These are phyloP conservation scores for Actenoides lindsayi DNA, from an alignment of 2,113 vertebrate genomes.

Conservation along the genomic window DNA sequence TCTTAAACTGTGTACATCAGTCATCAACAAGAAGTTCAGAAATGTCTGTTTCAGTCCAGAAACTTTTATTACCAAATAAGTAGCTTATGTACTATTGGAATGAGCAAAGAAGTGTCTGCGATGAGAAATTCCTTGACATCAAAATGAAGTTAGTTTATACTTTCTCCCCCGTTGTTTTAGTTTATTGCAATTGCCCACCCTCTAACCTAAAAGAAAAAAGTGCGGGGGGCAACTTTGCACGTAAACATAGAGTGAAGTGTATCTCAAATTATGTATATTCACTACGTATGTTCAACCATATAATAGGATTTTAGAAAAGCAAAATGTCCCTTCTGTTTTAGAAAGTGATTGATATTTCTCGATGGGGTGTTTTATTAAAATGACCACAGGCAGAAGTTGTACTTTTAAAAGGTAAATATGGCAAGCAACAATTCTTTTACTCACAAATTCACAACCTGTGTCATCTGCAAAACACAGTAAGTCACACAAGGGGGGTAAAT, in stretches of 20 bases:
- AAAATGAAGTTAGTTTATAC: neutral
- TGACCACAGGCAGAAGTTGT: neutral
- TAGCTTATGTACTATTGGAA: neutral
- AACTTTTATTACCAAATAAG: neutral
- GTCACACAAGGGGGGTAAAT: neutral
- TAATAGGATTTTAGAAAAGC: neutral
- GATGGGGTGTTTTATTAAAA: neutral
- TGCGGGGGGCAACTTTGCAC: neutral
- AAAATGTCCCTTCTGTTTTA: neutral
- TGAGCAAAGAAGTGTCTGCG: neutral
- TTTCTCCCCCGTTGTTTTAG: neutral
- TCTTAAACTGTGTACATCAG: constrained; percentile 32
- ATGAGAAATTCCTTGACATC: neutral
- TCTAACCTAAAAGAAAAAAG: neutral
- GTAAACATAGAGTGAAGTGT: accelerated
- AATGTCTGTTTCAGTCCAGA: neutral
- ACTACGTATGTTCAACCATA: neutral
- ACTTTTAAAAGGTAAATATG: neutral
- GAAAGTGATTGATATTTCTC: neutral
- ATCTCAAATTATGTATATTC: neutral
- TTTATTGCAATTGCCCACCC: neutral
- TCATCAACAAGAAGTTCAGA: constrained; percentile 7
- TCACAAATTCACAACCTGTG: neutral
- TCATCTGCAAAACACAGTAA: neutral
- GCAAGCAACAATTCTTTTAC: neutral